Percentiles rank a stretch among this genome's conserved stretches.
Evolutionary conservation across 2,888 invertebrate genomes (phyloP).

Genomic region (Agonopterix arenella): DNA sequence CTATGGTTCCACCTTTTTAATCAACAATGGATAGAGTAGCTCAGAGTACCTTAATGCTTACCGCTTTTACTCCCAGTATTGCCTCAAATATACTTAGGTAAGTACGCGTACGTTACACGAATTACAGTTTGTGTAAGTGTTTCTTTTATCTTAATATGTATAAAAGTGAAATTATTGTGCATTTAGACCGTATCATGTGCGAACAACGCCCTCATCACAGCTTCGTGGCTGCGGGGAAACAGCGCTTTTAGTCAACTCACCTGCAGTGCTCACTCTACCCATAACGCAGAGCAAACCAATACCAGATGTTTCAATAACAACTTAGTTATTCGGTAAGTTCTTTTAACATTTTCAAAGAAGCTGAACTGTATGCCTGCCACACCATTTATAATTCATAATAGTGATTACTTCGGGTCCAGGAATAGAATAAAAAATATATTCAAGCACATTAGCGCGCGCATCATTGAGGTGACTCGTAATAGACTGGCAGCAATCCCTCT

Average conservation of each 20-base stretch:
- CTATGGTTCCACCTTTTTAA: no score
- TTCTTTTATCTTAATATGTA: not conserved
- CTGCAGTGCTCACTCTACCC: constrained; percentile 50
- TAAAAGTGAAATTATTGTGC: not conserved
- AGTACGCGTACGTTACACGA: no score
- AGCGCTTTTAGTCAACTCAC: constrained; percentile 51
- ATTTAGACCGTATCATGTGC: constrained; percentile 51
- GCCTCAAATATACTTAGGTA: no score
- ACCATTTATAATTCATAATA: not conserved
- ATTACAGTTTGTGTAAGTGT: no score
- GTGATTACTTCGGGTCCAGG: no score
- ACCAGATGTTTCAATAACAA: constrained; percentile 58
- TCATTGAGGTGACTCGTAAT: not conserved
- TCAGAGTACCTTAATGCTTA: no score
- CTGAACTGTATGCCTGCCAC: not conserved
- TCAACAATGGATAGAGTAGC: no score
- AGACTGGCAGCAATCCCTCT: no score
- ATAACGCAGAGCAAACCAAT: constrained; percentile 52
- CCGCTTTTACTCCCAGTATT: no score
- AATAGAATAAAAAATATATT: not conserved
- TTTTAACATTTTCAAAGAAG: not conserved
- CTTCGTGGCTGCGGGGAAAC: constrained; percentile 48
- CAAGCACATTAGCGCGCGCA: no score
- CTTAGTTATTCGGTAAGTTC: constrained; percentile 54
- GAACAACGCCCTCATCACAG: constrained; percentile 34